These are phyloP conservation scores for Oreochromis aureus DNA, from an alignment of 2,113 vertebrate species.

Conservation along the genomic window DNA sequence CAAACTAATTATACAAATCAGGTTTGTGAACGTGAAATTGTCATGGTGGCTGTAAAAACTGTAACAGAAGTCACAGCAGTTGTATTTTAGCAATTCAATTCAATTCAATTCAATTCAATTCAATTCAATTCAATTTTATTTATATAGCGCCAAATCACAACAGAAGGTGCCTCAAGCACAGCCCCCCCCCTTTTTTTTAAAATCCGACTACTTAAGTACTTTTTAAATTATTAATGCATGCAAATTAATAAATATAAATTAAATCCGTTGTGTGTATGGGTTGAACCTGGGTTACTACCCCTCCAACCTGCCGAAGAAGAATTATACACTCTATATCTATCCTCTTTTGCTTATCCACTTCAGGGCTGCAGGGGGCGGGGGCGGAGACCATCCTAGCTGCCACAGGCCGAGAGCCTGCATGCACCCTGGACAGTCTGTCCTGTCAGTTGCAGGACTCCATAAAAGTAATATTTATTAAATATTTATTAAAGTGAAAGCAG, in stretches of 20 bases:
- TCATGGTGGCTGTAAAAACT: neutral
- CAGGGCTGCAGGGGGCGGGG: neutral
- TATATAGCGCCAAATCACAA: no score
- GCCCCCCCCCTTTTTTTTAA: neutral
- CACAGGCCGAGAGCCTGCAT: neutral
- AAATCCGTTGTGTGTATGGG: neutral
- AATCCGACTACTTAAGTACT: neutral
- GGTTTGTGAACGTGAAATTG: rapidly evolving
- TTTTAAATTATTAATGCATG: neutral
- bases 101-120: no score
- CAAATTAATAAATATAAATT: neutral
- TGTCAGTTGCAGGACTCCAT: neutral
- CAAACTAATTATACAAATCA: neutral
- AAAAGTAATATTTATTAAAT: neutral
- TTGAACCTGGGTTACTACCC: neutral
- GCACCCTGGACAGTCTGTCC: neutral
- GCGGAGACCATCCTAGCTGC: neutral
- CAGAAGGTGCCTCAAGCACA: neutral
- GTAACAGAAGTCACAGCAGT: rapidly evolving
- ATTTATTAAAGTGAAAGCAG: neutral
- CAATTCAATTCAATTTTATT: no score
- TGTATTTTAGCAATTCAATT: neutral
- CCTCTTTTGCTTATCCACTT: neutral
- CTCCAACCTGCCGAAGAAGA: neutral
- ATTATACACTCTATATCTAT: neutral